phyloP scores from a whole-genome alignment of 2,113 vertebrate genomes.

The Tyrannus savana region DNA sequence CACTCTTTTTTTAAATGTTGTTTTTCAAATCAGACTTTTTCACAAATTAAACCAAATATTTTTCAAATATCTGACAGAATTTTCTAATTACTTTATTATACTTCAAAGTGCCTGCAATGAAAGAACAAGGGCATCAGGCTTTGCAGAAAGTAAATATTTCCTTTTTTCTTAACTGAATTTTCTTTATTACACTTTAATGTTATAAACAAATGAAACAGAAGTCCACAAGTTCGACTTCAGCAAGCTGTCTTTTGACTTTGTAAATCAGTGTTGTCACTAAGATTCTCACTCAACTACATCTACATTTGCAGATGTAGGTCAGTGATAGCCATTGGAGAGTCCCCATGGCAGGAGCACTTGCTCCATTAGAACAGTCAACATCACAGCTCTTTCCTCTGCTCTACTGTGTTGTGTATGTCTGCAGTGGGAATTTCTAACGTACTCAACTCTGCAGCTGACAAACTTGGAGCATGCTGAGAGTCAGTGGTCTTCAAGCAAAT shows the following conservation, averaged over 20 bases:
- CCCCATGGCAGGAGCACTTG: not conserved
- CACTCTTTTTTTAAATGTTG: not conserved
- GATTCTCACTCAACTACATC: not conserved
- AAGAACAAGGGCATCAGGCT: not conserved
- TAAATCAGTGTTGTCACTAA: not conserved
- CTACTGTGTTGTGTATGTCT: rapidly evolving
- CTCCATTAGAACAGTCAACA: not conserved
- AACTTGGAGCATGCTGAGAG: not conserved
- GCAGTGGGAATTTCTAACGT: not conserved
- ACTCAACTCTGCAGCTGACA: not conserved
- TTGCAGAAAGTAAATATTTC: not conserved
- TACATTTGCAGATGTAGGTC: not conserved
- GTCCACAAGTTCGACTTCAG: not conserved
- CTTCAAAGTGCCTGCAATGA: not conserved
- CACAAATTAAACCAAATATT: not conserved
- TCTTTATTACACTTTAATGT: not conserved
- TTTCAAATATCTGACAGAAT: not conserved
- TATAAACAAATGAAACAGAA: not conserved
- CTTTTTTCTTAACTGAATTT: not conserved
- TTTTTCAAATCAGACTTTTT: not conserved
- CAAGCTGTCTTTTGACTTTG: not conserved
- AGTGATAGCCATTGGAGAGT: not conserved
- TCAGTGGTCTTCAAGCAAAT: not conserved
- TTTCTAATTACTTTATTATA: not conserved
- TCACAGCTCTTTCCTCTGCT: not conserved